phyloP scores from a whole-genome alignment of 2,113 vertebrate genomes.

The Arizona elegans region DNA sequence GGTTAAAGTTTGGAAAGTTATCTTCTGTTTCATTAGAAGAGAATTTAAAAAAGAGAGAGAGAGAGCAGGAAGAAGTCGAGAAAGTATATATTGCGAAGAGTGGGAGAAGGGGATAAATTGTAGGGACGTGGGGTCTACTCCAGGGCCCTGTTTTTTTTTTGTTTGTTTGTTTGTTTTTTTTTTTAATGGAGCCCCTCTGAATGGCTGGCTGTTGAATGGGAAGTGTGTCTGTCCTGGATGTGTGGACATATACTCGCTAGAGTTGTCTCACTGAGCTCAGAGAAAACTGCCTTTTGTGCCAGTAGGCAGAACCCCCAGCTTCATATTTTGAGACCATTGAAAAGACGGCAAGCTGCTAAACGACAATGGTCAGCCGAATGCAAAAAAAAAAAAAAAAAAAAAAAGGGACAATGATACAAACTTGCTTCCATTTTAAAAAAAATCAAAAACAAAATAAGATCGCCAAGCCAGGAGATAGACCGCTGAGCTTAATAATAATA shows the following conservation, averaged over 20 bases:
- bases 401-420: background rate
- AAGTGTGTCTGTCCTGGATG: background rate
- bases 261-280: background rate
- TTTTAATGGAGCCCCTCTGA: background rate
- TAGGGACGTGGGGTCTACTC: no score
- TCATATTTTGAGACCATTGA: constrained; percentile 57
- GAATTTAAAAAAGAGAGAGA: no score
- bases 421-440: background rate
- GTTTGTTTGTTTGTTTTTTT: background rate
- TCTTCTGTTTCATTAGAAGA: no score
- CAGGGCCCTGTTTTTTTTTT: background rate
- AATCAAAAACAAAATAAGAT: background rate
- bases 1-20: background rate
- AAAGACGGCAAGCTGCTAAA: constrained; percentile 40
- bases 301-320: background rate
- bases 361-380: constrained; percentile 17
- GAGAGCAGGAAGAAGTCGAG: background rate
- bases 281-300: background rate
- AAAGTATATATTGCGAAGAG: background rate
- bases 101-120: background rate
- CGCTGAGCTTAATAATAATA: background rate
- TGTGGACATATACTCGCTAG: background rate
- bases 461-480: background rate
- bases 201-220: background rate
- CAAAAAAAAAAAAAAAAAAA: no score